A percentile compares a stretch with the other conserved stretches of the same genome.
Evolutionary conservation across 2,888 invertebrate genomes (phyloP).

Genomic region (Cosmia trapezina): DNA sequence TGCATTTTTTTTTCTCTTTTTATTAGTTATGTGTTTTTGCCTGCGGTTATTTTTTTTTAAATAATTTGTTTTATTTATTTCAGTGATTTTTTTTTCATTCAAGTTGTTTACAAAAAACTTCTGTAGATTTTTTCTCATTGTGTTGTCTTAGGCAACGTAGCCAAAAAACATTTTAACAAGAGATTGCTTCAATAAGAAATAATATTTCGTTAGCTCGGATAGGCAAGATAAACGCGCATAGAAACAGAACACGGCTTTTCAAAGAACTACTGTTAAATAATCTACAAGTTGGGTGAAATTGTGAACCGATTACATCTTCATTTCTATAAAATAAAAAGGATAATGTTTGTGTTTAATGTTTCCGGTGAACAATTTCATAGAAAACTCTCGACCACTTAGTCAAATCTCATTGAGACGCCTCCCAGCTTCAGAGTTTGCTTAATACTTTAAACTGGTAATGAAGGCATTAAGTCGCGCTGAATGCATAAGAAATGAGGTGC

Average conservation of each 20-base stretch:
- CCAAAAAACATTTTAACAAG: background rate
- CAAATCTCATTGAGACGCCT: constrained; percentile 83
- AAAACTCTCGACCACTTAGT: constrained; percentile 77
- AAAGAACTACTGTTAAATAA: background rate
- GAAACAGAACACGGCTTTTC: background rate
- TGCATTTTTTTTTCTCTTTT: too few species aligned
- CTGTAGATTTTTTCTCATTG: background rate
- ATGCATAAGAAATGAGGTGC: constrained; percentile 87
- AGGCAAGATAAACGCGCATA: background rate
- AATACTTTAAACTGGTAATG: constrained; percentile 90
- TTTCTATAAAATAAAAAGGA: constrained; percentile 58
- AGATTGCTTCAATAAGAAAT: background rate
- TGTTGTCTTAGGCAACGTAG: background rate
- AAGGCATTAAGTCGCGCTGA: constrained; percentile 88
- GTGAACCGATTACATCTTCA: constrained; percentile 30
- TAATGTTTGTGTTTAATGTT: constrained; percentile 72
- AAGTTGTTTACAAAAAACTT: too few species aligned
- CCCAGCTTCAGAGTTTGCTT: constrained; percentile 85
- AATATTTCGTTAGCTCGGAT: background rate
- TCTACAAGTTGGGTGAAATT: background rate
- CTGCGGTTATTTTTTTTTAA: too few species aligned
- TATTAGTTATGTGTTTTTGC: too few species aligned
- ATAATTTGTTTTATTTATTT: too few species aligned
- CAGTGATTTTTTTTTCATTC: too few species aligned
- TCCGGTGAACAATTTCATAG: constrained; percentile 69